Base-by-base conservation (phyloP, 2,888 invertebrate genomes). In the Tipula confusa region DNA sequence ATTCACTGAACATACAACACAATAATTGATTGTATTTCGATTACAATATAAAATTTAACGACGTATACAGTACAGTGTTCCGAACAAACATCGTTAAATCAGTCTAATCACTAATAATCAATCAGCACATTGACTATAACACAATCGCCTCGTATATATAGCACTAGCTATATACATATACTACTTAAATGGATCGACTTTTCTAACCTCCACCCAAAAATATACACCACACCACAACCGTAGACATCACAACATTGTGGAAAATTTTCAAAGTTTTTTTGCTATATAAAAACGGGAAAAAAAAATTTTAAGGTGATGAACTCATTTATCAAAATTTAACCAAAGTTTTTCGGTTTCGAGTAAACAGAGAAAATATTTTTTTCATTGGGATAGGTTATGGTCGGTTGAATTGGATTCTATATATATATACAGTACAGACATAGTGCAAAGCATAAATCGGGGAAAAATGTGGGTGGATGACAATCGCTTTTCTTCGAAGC, bases 381-480 rank as follows among this genome's bases (percentile, higher is more conserved):
- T 80, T 80, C 80, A n/a, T 80, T 80, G 29, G 13, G 80, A 18
- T 31, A 80, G 80, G 80, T 80, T 80, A 29, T 80, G 80, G 80
- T 80, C 80, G 80, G 29, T 80, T 29, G 29, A 31, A 29, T 80
- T 80, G 64, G n/a, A n/a, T n/a, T n/a, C 11, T 24, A 24, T 64
- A 24, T 24, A 43, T 15, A 24, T n/a, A 24, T 64, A 64, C 24
- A 24, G 9, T 18, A 7, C 24, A 9, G 18, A 15, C 15, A 15
- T 43, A 18, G 79, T 28, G 29, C 43, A 43, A 80, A 29, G 7
- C 7, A 29, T 29, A 80, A 38, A 38, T 38, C 36, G 5, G 36
- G 36, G 36, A 28, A 79, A n/a, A 29, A 80, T 80, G 80, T 80
- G 80, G 80, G 80, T 80, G 80, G 80, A 80, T 80, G 80, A 80